Evolutionary conservation across 2,113 vertebrate genomes (phyloP).

Genomic region (Grus americana): DNA sequence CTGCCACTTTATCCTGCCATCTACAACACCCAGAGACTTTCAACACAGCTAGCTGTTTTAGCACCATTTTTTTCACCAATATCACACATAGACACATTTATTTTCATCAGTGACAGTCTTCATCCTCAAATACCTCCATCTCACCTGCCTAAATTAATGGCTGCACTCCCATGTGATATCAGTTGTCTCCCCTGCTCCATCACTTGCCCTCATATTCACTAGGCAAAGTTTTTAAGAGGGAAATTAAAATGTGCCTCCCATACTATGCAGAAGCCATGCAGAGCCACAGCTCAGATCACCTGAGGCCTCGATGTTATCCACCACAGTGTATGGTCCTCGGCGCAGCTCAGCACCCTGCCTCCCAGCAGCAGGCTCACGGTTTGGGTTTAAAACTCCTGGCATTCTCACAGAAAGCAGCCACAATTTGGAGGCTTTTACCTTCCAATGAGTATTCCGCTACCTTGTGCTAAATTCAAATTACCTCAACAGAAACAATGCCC

Average conservation of each 20-base stretch:
- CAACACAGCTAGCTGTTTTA: neutral
- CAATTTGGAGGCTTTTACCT: neutral
- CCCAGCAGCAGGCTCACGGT: neutral
- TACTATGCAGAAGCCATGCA: neutral
- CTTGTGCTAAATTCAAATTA: constrained; percentile 38
- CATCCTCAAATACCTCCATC: neutral
- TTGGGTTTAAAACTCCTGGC: neutral
- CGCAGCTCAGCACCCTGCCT: neutral
- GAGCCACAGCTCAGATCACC: neutral
- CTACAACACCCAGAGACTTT: neutral
- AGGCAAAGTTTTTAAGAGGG: neutral
- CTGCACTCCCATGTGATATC: neutral
- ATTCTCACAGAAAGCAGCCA: neutral
- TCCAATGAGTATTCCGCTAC: neutral
- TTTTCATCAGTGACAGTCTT: neutral
- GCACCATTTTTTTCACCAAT: neutral
- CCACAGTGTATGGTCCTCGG: accelerated
- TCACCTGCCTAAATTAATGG: neutral
- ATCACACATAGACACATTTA: neutral
- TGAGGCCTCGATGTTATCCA: accelerated
- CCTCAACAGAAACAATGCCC: constrained; percentile 33
- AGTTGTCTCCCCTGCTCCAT: neutral
- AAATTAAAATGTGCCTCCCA: neutral
- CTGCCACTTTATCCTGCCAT: neutral
- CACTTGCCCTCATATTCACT: neutral